These are phyloP conservation scores for Penelope pileata DNA, from an alignment of 2,113 vertebrate species.

Conservation along the genomic window DNA sequence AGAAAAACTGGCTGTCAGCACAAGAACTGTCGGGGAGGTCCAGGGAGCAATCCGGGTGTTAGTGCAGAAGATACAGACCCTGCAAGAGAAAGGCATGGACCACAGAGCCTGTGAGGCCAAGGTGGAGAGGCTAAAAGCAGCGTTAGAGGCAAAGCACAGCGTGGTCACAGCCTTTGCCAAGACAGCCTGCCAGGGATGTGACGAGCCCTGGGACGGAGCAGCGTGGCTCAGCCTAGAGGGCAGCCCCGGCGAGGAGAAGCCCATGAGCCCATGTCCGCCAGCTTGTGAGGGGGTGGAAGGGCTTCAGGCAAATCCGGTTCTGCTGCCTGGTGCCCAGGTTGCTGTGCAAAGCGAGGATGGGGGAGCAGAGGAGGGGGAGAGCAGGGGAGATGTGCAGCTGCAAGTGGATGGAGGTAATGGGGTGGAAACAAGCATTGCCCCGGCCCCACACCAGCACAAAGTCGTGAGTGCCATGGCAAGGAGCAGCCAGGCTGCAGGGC, in stretches of 20 bases:
- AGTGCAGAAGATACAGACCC: slow-evolving; percentile 19
- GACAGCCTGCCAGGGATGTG: not conserved
- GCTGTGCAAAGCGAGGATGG: not conserved
- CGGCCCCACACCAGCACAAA: not conserved
- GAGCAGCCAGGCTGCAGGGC: not conserved
- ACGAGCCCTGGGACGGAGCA: not conserved
- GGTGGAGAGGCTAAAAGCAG: not conserved
- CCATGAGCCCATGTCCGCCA: accelerated
- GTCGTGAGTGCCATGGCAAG: not conserved
- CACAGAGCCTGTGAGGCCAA: slow-evolving; percentile 3
- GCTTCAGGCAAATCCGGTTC: not conserved
- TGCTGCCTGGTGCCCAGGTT: accelerated
- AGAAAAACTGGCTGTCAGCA: slow-evolving; percentile 11
- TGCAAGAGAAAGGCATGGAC: slow-evolving; percentile 22
- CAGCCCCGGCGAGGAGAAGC: not conserved
- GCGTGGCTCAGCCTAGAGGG: not conserved
- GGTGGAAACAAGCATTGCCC: accelerated
- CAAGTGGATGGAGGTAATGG: accelerated
- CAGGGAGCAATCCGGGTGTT: not conserved
- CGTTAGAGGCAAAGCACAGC: not conserved
- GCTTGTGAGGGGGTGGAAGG: not conserved
- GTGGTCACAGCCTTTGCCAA: accelerated
- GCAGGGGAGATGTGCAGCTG: not conserved
- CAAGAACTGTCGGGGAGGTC: slow-evolving; percentile 9
- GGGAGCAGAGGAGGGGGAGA: not conserved